A percentile compares a stretch with the other conserved stretches of the same genome.
Conservation (phyloP, 2,888 invertebrate species). For the Pollenia labialis region DNA sequence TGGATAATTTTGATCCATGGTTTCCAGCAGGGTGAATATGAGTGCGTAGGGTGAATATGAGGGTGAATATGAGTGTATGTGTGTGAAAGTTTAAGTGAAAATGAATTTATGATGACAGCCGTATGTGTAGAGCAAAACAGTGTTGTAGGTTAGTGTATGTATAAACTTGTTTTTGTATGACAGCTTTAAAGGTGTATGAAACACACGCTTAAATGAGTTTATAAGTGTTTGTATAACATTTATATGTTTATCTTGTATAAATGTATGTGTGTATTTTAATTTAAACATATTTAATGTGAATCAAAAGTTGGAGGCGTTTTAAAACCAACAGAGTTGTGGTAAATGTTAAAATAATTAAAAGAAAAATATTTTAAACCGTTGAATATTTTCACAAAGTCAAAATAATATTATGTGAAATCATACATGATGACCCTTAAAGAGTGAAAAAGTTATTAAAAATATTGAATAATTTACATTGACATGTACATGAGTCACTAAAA, state of each 20-base stretch:
- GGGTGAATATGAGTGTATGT: neutral
- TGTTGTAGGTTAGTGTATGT: neutral
- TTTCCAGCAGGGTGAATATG: neutral
- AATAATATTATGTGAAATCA: no score
- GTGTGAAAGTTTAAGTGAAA: slow-evolving; percentile 7
- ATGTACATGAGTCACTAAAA: no score
- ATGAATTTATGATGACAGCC: slow-evolving; percentile 24
- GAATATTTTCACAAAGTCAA: no score
- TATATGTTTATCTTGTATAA: no score
- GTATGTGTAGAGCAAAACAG: neutral
- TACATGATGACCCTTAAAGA: no score
- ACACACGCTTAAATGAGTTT: neutral
- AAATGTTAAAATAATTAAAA: no score
- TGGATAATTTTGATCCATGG: no score
- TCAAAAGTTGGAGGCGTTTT: neutral
- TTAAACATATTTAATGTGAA: neutral
- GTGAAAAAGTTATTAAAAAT: no score
- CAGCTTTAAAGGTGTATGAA: slow-evolving; percentile 56
- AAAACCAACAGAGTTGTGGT: neutral
- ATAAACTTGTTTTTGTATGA: slow-evolving; percentile 22
- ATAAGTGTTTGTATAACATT: neutral
- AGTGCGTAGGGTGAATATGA: neutral
- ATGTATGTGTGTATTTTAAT: neutral
- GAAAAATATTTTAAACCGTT: no score
- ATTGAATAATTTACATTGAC: no score